A percentile compares a stretch with the other conserved stretches of the same genome.
Evolutionary conservation across 2,797 vertebrate species (phyloP).

Genomic region (Liparis tanakae): DNA sequence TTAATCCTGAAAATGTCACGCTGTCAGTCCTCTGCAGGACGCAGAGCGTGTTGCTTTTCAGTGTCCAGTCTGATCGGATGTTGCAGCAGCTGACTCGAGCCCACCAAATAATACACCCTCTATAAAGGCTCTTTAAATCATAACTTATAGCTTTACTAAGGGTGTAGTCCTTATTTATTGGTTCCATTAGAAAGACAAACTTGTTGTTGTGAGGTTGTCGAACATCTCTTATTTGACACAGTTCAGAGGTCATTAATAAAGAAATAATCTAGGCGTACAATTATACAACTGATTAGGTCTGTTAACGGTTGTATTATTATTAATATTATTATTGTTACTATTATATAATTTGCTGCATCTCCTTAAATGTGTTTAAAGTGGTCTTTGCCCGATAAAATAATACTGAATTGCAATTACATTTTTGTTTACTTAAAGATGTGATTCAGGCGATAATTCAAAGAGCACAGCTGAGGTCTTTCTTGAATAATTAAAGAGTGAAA

Average conservation of each 20-base stretch:
- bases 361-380: background rate
- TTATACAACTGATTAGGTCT: no score
- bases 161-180: background rate
- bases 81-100: background rate
- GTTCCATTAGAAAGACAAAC: background rate
- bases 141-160: background rate
- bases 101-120: background rate
- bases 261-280: background rate
- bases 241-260: background rate
- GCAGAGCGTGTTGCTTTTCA: background rate
- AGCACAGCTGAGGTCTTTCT: background rate
- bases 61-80: constrained; percentile 17
- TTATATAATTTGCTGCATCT: no score
- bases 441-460: background rate
- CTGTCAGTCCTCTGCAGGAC: constrained; percentile 11
- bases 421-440: background rate
- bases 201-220: background rate
- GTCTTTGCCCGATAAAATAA: background rate
- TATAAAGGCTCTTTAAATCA: background rate
- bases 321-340: no score
- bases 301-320: background rate
- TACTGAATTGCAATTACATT: background rate
- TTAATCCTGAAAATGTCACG: background rate
- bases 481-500: background rate
- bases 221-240: background rate